Percentiles rank a stretch among this genome's conserved stretches.
phyloP scores from a whole-genome alignment of 2,888 invertebrate genomes.

The Ischnus inquisitorius region DNA sequence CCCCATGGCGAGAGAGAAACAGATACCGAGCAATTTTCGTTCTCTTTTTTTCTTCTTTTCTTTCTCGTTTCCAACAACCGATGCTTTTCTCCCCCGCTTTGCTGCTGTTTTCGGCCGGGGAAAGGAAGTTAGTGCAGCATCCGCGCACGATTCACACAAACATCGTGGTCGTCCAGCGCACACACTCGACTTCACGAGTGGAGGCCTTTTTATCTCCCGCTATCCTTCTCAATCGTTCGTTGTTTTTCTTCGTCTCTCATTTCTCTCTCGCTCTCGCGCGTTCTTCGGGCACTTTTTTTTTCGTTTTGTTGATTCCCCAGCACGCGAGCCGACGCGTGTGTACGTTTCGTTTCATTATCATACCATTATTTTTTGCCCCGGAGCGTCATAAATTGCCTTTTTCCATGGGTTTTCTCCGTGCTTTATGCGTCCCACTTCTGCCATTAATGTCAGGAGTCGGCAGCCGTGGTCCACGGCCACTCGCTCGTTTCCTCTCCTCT shows the following conservation, averaged over 20 bases:
- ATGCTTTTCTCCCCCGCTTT: slow-evolving; percentile 67
- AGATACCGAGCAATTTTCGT: slow-evolving; percentile 50
- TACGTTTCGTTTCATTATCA: slow-evolving; percentile 83
- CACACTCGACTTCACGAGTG: slow-evolving; percentile 67
- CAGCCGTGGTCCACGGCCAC: slow-evolving; percentile 61
- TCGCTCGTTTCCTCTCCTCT: slow-evolving; percentile 48
- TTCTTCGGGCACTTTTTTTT: slow-evolving; percentile 20
- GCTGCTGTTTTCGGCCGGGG: slow-evolving; percentile 78
- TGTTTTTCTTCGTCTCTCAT: slow-evolving; percentile 6
- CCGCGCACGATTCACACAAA: slow-evolving; percentile 73
- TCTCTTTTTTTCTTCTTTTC: slow-evolving; percentile 54
- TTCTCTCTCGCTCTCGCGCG: not conserved
- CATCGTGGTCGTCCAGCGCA: slow-evolving; percentile 66
- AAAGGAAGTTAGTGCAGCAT: slow-evolving; percentile 77
- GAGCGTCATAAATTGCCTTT: slow-evolving; percentile 81
- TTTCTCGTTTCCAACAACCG: slow-evolving; percentile 45
- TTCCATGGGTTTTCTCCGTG: slow-evolving; percentile 79
- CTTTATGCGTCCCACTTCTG: slow-evolving; percentile 84
- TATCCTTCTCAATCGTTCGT: slow-evolving; percentile 16
- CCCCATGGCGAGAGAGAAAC: slow-evolving; percentile 73
- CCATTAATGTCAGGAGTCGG: slow-evolving; percentile 80
- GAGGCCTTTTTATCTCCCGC: slow-evolving; percentile 48
- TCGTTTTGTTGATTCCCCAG: slow-evolving; percentile 37
- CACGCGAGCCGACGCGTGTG: slow-evolving; percentile 52
- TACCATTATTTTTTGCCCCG: slow-evolving; percentile 81